Percentiles rank a stretch among this genome's conserved stretches.
phyloP scores from a whole-genome alignment of 2,888 invertebrate genomes.

The Chloromyia formosa region DNA sequence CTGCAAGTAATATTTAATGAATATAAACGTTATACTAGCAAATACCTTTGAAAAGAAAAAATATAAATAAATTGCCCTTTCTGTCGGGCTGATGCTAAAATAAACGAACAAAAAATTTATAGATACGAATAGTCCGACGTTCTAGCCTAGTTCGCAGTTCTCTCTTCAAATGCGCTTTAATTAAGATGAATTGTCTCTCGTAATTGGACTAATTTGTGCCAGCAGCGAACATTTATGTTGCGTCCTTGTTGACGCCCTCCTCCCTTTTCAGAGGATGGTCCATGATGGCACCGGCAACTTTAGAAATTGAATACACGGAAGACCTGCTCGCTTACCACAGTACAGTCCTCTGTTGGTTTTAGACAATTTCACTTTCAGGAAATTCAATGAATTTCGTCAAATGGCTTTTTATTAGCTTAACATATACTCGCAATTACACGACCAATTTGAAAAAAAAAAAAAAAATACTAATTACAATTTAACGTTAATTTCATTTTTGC shows the following conservation, averaged over 20 bases:
- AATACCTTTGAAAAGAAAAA: too few relatives aligned
- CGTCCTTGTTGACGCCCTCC: neutral
- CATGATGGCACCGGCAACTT: neutral
- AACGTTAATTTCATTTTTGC: conserved; percentile 15
- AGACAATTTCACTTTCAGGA: conserved; percentile 1
- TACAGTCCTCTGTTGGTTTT: neutral
- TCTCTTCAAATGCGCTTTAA: conserved; percentile 31
- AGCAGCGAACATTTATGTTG: conserved; percentile 25
- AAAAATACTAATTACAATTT: conserved; percentile 35
- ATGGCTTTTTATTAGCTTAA: conserved; percentile 16
- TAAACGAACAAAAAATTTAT: too few relatives aligned
- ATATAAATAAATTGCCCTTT: too few relatives aligned
- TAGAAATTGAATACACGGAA: too few relatives aligned
- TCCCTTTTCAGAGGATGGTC: neutral
- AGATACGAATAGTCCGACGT: too few relatives aligned
- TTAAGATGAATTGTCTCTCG: conserved; percentile 39
- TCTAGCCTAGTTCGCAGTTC: neutral
- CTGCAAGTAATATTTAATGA: too few relatives aligned
- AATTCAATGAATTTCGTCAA: neutral
- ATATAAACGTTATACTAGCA: too few relatives aligned
- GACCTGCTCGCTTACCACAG: too few relatives aligned
- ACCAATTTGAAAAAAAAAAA: conserved; percentile 10
- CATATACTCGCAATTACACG: neutral
- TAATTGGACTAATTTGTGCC: conserved; percentile 43
- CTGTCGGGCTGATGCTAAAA: too few relatives aligned